phyloP scores from a whole-genome alignment of 2,797 vertebrate genomes.

The Sphenodon punctatus region DNA sequence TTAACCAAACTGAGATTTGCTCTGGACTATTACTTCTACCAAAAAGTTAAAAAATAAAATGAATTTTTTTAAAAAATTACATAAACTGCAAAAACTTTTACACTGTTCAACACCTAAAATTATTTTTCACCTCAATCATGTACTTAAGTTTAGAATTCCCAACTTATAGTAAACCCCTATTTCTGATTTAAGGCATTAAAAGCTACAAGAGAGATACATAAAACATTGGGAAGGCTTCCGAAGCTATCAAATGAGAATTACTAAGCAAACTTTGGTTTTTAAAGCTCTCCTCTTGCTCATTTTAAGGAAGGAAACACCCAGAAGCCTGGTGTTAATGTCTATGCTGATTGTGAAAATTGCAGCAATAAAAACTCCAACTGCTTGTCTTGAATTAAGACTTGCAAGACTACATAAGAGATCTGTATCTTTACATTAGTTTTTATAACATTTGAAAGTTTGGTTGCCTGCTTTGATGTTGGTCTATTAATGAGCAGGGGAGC shows the following conservation, averaged over 20 bases:
- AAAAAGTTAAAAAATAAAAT: not conserved
- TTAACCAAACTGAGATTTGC: not conserved
- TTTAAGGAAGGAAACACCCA: constrained; percentile 80
- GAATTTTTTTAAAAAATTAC: not conserved
- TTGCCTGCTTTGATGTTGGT: constrained; percentile 76
- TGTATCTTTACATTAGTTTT: constrained; percentile 73
- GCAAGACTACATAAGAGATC: constrained; percentile 69
- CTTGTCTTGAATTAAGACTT: constrained; percentile 78
- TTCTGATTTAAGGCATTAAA: constrained; percentile 69
- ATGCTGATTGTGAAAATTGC: constrained; percentile 89
- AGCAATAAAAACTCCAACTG: constrained; percentile 85
- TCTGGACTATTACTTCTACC: not conserved
- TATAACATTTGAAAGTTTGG: constrained; percentile 72
- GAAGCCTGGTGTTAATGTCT: constrained; percentile 83
- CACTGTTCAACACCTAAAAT: not conserved
- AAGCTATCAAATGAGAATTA: constrained; percentile 78
- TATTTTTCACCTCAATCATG: constrained; percentile 32
- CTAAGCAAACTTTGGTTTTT: constrained; percentile 77
- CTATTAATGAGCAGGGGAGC: constrained; percentile 74
- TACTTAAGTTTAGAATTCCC: constrained; percentile 54
- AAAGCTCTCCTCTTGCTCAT: constrained; percentile 76
- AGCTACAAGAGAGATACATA: constrained; percentile 80
- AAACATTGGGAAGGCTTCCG: constrained; percentile 82
- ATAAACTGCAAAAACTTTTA: not conserved
- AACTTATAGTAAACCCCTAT: constrained; percentile 3